These are phyloP conservation scores for Actinernus sp. DNA, from an alignment of 92 coral and sea anemone genomes.

Conservation along the genomic window DNA sequence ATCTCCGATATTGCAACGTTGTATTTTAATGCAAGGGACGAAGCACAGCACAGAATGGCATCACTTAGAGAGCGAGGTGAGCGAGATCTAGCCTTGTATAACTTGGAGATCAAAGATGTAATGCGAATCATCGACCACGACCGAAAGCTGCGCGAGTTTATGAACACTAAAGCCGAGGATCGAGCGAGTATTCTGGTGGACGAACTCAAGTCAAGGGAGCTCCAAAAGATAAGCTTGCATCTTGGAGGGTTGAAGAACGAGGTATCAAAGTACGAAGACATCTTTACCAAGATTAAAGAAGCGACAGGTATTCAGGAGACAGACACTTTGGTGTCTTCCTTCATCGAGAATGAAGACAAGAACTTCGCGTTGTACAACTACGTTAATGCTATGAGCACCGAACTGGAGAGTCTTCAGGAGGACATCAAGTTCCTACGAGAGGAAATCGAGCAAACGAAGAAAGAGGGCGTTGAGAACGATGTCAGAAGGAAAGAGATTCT, in stretches of 20 bases:
- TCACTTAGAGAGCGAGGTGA: slow-evolving; percentile 89
- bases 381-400: slow-evolving; percentile 84
- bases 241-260: slow-evolving; percentile 71
- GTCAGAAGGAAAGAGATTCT: slow-evolving; percentile 79
- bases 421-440: slow-evolving; percentile 73
- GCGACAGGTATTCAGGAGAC: slow-evolving; percentile 93
- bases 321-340: slow-evolving; percentile 76
- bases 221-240: slow-evolving; percentile 66
- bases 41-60: slow-evolving; percentile 97
- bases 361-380: slow-evolving; percentile 98
- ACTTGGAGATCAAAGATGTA: slow-evolving; percentile 87
- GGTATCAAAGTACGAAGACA: slow-evolving; percentile 78
- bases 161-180: slow-evolving; percentile 91
- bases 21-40: slow-evolving; percentile 84
- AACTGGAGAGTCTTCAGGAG: slow-evolving; percentile 85
- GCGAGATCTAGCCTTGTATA: slow-evolving; percentile 83
- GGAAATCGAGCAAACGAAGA: slow-evolving; percentile 75
- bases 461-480: slow-evolving; percentile 77
- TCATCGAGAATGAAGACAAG: slow-evolving; percentile 92
- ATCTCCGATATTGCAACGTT: slow-evolving; percentile 83
- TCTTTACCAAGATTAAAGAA: slow-evolving; percentile 85
- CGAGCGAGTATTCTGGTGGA: slow-evolving; percentile 81
- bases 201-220: slow-evolving; percentile 61
- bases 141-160: slow-evolving; percentile 89
- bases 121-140: slow-evolving; percentile 94